A percentile compares a stretch with the other conserved stretches of the same genome.
These are phyloP conservation scores for Troides aeacus DNA, from an alignment of 2,888 invertebrate species.

Conservation along the genomic window DNA sequence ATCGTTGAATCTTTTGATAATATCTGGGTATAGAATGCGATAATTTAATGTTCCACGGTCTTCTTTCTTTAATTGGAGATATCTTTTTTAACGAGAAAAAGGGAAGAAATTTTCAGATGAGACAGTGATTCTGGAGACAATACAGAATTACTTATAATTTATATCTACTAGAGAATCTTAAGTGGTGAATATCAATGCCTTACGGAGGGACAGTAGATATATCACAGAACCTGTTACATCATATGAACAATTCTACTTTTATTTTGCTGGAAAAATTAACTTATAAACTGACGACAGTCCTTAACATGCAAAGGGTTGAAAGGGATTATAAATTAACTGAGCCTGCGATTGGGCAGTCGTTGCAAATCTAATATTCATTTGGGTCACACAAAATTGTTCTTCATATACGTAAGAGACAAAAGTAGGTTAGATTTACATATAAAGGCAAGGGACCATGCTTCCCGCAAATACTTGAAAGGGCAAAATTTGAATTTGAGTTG, in stretches of 20 bases:
- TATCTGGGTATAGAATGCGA: too few relatives aligned
- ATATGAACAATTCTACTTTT: not conserved
- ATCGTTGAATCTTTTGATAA: too few relatives aligned
- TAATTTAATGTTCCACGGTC: too few relatives aligned
- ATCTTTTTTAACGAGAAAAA: too few relatives aligned
- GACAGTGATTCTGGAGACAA: too few relatives aligned
- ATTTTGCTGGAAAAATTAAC: not conserved
- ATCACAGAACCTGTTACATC: too few relatives aligned
- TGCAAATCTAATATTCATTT: slow-evolving; percentile 55
- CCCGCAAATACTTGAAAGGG: slow-evolving; percentile 22
- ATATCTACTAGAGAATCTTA: too few relatives aligned
- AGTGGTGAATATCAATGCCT: too few relatives aligned
- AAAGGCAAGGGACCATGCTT: slow-evolving; percentile 28
- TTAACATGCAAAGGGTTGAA: slow-evolving; percentile 46
- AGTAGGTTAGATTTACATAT: slow-evolving; percentile 51
- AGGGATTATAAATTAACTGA: slow-evolving; percentile 56
- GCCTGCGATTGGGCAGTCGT: slow-evolving; percentile 43
- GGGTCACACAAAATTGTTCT: slow-evolving; percentile 42
- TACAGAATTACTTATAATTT: too few relatives aligned
- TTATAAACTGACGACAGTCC: not conserved
- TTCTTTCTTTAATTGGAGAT: too few relatives aligned
- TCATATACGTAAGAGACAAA: slow-evolving; percentile 46
- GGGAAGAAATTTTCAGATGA: too few relatives aligned
- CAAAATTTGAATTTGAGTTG: slow-evolving; percentile 19
- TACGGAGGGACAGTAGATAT: too few relatives aligned